phyloP scores from a whole-genome alignment of 2,797 vertebrate species.

The Gymnothorax javanicus region DNA sequence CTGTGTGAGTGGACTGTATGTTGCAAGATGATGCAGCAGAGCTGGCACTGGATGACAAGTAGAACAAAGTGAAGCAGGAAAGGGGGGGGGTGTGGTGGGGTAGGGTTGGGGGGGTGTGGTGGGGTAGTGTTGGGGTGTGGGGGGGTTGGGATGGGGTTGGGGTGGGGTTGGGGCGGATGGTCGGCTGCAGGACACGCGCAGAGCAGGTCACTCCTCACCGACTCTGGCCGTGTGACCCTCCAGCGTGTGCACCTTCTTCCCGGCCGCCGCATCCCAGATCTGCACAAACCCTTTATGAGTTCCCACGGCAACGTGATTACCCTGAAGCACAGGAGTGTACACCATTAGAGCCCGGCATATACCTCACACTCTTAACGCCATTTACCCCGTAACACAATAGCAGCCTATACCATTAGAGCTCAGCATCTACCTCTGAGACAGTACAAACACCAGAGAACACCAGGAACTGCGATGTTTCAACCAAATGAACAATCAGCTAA shows the following conservation, averaged over 20 bases:
- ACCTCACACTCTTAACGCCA: not conserved
- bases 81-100: not conserved
- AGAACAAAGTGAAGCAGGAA: not conserved
- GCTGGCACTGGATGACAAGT: not conserved
- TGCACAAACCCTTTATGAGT: slow-evolving; percentile 84
- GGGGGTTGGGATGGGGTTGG: too few relatives aligned
- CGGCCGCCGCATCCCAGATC: slow-evolving; percentile 97
- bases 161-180: not conserved
- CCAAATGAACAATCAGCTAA: not conserved
- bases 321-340: slow-evolving; percentile 49
- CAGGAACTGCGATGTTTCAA: not conserved
- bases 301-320: slow-evolving; percentile 80
- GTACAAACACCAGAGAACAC: not conserved
- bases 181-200: not conserved
- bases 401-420: not conserved
- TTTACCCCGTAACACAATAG: too few relatives aligned
- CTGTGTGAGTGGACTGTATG: not conserved
- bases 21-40: not conserved
- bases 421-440: not conserved
- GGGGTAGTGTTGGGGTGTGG: too few relatives aligned
- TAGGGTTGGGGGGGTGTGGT: too few relatives aligned
- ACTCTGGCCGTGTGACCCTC: slow-evolving; percentile 97
- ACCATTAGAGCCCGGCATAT: not conserved
- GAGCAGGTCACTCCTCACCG: slow-evolving; percentile 73
- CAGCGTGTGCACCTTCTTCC: slow-evolving; percentile 91